Conservation (phyloP, 2,888 invertebrate species). For the Ligdia adustata region DNA sequence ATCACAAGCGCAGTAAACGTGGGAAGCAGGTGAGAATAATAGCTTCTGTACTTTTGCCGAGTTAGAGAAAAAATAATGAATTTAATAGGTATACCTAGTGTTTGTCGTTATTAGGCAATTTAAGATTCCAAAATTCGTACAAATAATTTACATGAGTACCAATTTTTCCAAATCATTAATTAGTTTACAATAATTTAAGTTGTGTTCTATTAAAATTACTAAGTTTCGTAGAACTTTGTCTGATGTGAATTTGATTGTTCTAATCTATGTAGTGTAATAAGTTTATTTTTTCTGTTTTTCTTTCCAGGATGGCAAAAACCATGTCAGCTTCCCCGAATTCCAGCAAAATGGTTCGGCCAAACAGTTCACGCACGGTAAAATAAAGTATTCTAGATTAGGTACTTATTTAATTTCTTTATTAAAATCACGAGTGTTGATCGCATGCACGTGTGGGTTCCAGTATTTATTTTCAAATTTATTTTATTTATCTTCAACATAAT, state of each 20-base stretch:
- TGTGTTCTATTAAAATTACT: no score
- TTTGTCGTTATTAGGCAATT: no score
- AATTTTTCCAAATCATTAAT: no score
- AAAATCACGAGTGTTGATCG: slow-evolving; percentile 79
- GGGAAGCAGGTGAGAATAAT: slow-evolving; percentile 87
- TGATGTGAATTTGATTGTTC: no score
- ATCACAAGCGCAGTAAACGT: slow-evolving; percentile 93
- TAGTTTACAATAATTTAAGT: no score
- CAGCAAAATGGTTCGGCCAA: slow-evolving; percentile 95
- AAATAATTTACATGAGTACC: no score
- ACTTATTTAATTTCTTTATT: slow-evolving; percentile 79
- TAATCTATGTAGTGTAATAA: no score
- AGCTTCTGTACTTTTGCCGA: neutral
- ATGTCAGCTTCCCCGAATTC: slow-evolving; percentile 95
- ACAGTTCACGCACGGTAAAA: slow-evolving; percentile 94
- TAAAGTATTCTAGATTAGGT: slow-evolving; percentile 88
- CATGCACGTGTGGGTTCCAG: slow-evolving; percentile 80
- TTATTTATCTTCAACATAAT: slow-evolving; percentile 41
- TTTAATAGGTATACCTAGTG: no score
- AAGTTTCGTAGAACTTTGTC: no score
- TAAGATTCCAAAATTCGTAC: no score
- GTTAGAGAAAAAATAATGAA: no score
- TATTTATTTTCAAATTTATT: slow-evolving; percentile 50
- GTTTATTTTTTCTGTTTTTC: slow-evolving; percentile 15
- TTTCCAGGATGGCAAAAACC: slow-evolving; percentile 92